Percentiles rank a stretch among this genome's conserved stretches.
Conservation (phyloP, 2,113 vertebrate species). For the Donacobius atricapilla region DNA sequence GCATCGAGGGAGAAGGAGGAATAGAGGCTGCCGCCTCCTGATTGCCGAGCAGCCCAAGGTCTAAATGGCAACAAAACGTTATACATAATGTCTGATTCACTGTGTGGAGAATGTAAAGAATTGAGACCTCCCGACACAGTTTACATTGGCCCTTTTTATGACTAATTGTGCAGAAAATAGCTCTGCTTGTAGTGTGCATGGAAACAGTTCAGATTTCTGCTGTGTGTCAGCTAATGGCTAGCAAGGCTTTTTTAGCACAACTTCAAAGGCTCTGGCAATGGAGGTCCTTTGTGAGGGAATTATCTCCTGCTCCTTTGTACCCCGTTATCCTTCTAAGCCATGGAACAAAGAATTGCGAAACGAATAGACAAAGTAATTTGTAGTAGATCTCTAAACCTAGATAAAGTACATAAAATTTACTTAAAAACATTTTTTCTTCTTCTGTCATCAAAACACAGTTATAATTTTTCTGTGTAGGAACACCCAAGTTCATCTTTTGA, state of each 20-base stretch:
- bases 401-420: conserved; percentile 28
- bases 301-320: conserved; percentile 68
- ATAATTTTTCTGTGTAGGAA: conserved; percentile 6
- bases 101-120: conserved; percentile 68
- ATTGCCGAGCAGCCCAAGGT: conserved; percentile 39
- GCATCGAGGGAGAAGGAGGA: not conserved
- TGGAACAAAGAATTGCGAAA: conserved; percentile 37
- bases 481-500: not conserved
- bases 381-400: conserved; percentile 50
- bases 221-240: conserved; percentile 72
- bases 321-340: conserved; percentile 50
- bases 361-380: conserved; percentile 48
- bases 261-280: conserved; percentile 69
- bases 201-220: conserved; percentile 70
- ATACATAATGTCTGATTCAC: conserved; percentile 61
- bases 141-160: conserved; percentile 73
- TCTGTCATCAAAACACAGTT: not conserved
- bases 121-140: conserved; percentile 71
- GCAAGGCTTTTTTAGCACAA: conserved; percentile 55
- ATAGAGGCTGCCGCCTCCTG: conserved; percentile 8
- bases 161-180: conserved; percentile 74
- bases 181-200: conserved; percentile 63
- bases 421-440: conserved; percentile 20
- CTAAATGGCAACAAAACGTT: conserved; percentile 62
- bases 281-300: conserved; percentile 68